Conservation (phyloP, 2,888 invertebrate genomes). For the Microplitis manilae region DNA sequence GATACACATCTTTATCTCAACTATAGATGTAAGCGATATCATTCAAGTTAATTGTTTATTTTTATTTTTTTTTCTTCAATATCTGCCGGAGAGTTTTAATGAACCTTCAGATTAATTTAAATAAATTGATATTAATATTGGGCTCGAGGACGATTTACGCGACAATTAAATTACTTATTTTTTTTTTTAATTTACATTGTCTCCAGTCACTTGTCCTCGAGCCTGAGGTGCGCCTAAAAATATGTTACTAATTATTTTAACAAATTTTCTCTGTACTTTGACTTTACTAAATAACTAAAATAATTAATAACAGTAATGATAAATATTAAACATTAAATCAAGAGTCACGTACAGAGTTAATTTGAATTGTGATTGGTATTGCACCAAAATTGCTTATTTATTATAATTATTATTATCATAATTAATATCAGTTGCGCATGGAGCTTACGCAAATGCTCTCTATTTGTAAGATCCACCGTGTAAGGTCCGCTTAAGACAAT, state of each 20-base stretch:
- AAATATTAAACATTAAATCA: conserved; percentile 9
- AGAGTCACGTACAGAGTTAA: conserved; percentile 68
- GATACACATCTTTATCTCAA: too few relatives aligned
- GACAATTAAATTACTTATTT: neutral
- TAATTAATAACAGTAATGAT: neutral
- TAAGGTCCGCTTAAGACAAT: conserved; percentile 30
- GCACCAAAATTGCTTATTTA: conserved; percentile 71
- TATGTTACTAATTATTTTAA: conserved; percentile 64
- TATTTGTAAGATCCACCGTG: conserved; percentile 43
- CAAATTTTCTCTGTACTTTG: conserved; percentile 70
- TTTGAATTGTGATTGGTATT: conserved; percentile 65
- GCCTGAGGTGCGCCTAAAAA: conserved; percentile 68
- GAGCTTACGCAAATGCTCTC: conserved; percentile 42
- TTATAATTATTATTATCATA: conserved; percentile 63
- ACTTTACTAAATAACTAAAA: conserved; percentile 47
- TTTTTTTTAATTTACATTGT: neutral
- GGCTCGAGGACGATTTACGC: conserved; percentile 69
- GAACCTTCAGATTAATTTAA: conserved; percentile 9
- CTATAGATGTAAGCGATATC: too few relatives aligned
- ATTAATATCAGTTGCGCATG: conserved; percentile 27
- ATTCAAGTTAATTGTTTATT: too few relatives aligned
- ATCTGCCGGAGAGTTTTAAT: conserved; percentile 7
- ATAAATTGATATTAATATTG: conserved; percentile 60
- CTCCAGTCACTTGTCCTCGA: conserved; percentile 68
- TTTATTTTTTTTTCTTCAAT: neutral